phyloP scores from a whole-genome alignment of 2,797 vertebrate species.

The Pseudochromis fuscus region DNA sequence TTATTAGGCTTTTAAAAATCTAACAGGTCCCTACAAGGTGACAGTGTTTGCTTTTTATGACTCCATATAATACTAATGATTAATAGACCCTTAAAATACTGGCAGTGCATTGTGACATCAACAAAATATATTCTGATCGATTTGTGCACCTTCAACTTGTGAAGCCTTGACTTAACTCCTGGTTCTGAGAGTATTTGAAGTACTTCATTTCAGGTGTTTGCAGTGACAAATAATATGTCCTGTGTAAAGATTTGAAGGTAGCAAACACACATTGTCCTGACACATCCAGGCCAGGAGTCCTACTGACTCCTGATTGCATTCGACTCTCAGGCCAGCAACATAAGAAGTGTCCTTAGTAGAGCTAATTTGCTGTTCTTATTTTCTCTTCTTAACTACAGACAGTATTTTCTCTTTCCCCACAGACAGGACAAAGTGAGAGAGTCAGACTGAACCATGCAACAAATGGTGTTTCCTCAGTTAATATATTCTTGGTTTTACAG shows the following conservation, averaged over 20 bases:
- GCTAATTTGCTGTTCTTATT: slow-evolving; percentile 15
- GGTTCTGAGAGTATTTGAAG: neutral
- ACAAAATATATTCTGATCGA: slow-evolving; percentile 31
- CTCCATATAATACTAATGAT: slow-evolving; percentile 58
- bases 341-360: slow-evolving; percentile 28
- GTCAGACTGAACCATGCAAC: slow-evolving; percentile 6
- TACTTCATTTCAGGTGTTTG: slow-evolving; percentile 14
- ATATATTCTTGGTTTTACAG: slow-evolving; percentile 32
- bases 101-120: slow-evolving; percentile 32
- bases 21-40: slow-evolving; percentile 53
- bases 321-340: slow-evolving; percentile 32
- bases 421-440: too few species aligned
- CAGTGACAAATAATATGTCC: neutral
- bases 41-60: slow-evolving; percentile 58
- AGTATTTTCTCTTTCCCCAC: slow-evolving; percentile 5
- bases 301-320: slow-evolving; percentile 41
- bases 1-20: slow-evolving; percentile 72
- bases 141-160: slow-evolving; percentile 17
- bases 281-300: slow-evolving; percentile 8
- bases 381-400: neutral
- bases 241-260: slow-evolving; percentile 13
- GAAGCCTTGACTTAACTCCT: neutral
- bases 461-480: slow-evolving; percentile 24
- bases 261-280: slow-evolving; percentile 3
- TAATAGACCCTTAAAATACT: slow-evolving; percentile 55